Evolutionary conservation across 2,888 invertebrate genomes (phyloP), one percentile per base, ranked within the genome.

Genomic region (Paralinhomoeus sp.): DNA sequence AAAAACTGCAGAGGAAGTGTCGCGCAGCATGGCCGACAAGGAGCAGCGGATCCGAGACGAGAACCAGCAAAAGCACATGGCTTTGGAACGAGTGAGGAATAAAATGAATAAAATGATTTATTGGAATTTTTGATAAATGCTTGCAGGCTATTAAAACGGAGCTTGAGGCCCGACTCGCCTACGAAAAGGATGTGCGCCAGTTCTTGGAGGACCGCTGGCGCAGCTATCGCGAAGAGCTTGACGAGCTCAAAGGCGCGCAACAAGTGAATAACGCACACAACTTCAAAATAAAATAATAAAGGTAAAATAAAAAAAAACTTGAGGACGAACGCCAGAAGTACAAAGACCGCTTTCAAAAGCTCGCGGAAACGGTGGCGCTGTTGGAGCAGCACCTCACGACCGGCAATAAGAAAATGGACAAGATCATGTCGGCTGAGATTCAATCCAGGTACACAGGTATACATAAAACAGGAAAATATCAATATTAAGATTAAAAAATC

Each of bases 361-460:
- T 58, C 7, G 57, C 57, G 42, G 57, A 57, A 40, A 57, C 58
- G 1, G 44, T 58, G 43, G 56, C 56, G 1, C 52, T 57, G 3
- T 46, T 58, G 20, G 58, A 58, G 42, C 53, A 54, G 24, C 57
- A 57, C 44, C 41, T 58, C 41, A 57, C 58, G 37, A 37, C 52
- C 15, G 58, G 58, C 21, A 57, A 56, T 37, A 55, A 52, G 36
- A 58, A 58, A 45, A 53, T 58, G 23, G 58, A 58, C 47, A 53
- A 56, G 34, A 49, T 53, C 12, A 44, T 54, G n/a, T 49, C 45
- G 37, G 51, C 54, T 2, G 54, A 54, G 37, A 51, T 53, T 20
- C 49, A 54, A 41, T 46, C 51, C 36, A 51, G 53, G 53, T 53
- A 21, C 37, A 15, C 20, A 15, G 31, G 12, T 12, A 15, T 15